phyloP scores from a whole-genome alignment of 2,113 vertebrate species.

The Entelurus aequoreus region DNA sequence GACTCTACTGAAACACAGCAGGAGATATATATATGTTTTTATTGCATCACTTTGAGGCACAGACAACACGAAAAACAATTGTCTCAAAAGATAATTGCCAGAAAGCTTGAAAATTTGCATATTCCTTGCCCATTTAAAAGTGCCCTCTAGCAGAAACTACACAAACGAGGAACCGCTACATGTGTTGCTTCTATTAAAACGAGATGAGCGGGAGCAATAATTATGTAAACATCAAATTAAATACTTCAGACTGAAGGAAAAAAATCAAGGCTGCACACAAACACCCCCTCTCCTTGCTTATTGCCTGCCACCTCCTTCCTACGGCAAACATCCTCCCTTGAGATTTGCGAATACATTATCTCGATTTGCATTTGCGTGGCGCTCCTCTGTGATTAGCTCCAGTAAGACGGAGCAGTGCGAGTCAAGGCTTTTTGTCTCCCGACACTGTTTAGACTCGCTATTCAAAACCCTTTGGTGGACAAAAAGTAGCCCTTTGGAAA shows the following conservation, averaged over 20 bases:
- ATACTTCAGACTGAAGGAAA: slow-evolving; percentile 39
- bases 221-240: slow-evolving; percentile 59
- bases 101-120: slow-evolving; percentile 39
- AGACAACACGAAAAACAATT: slow-evolving; percentile 38
- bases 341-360: slow-evolving; percentile 33
- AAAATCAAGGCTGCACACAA: slow-evolving; percentile 34
- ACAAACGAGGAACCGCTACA: slow-evolving; percentile 35
- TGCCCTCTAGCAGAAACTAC: slow-evolving; percentile 40
- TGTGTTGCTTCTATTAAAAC: slow-evolving; percentile 45
- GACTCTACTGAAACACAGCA: slow-evolving; percentile 25
- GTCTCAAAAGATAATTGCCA: slow-evolving; percentile 56
- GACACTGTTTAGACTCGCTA: slow-evolving; percentile 39
- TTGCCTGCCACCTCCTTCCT: slow-evolving; percentile 6
- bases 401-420: slow-evolving; percentile 37
- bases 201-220: slow-evolving; percentile 46
- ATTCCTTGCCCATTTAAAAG: slow-evolving; percentile 51
- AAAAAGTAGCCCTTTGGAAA: slow-evolving; percentile 43
- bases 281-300: not conserved
- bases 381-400: slow-evolving; percentile 41
- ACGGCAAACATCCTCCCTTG: slow-evolving; percentile 12
- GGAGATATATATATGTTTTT: slow-evolving; percentile 19
- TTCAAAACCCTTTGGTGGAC: slow-evolving; percentile 49
- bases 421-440: slow-evolving; percentile 47
- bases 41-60: slow-evolving; percentile 18
- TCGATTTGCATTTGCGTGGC: slow-evolving; percentile 8